Evolutionary conservation across 2,888 invertebrate species (phyloP), one percentile per base, ranked within the genome.

Genomic region (Opisthograptis luteolata): DNA sequence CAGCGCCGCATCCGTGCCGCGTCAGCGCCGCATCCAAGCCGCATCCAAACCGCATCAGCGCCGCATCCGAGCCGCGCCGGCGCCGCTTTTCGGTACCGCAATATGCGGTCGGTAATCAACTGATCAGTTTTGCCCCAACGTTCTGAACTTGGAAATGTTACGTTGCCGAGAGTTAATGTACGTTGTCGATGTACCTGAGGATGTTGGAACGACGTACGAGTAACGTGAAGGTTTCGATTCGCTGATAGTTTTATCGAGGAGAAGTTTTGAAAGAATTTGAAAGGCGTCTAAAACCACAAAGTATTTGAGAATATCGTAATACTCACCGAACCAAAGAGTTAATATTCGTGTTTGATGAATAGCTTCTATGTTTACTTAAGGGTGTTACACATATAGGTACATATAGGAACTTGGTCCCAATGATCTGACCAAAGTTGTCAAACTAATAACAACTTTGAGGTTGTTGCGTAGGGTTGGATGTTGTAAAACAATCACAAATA

Each of bases 271-370:
- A 12, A 4, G 2, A n/a, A 14, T n/a, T n/a, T n/a, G n/a, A n/a
- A n/a, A n/a, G n/a, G n/a, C n/a, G n/a, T n/a, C n/a, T n/a, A n/a
- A n/a, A n/a, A n/a, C n/a, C n/a, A n/a, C n/a, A 31, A 31, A 17
- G 13, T 28, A 28, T 13, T 13, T n/a, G 31, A 17, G 17, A 17
- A 5, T 27, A 28, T 32, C 8, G 17, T 20, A 9, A 37, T 35
- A 36, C 20, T 25, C 25, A 27, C 24, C 17, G 32, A 43, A 37
- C 49, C 43, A 39, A 39, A 39, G 25, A 34, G n/a, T n/a, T n/a
- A 48, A 12, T 35, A 28, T 34, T n/a, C 32, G 15, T 15, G 36
- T 42, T 43, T 20, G 36, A 25, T 24, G 17, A 19, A 14, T 49
- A 49, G 27, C 25, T 36, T 48, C 34, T 30, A 5, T n/a, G 13